Base-by-base conservation (phyloP, 2,888 invertebrate species). In the Chironomus riparius region DNA sequence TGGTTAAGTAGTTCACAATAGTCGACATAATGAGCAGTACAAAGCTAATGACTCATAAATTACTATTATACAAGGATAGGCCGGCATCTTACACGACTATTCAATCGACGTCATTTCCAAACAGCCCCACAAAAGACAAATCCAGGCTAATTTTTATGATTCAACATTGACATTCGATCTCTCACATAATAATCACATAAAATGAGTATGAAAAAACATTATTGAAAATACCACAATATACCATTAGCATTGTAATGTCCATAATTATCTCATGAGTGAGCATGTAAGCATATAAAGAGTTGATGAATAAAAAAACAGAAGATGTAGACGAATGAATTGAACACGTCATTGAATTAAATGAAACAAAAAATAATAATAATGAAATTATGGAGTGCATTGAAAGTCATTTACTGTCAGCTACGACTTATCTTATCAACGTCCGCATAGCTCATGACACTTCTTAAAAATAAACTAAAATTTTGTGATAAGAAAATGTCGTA, bases 401-500 rank as follows among this genome's bases (percentile, higher is more conserved):
- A 22, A 65, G 21, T 24, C 6, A 65, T 65, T 65, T 62, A 62
- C 65, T 21, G 13, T 21, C 24, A 70, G 21, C 13, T 71, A 22
- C 56, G 24, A 50, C 12, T n/a, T 22, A 22, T 38, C 71, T 71
- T 71, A 71, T 71, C 71, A 71, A 22, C 22, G 21, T 24, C 15
- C 48, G n/a, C 56, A 71, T 71, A 71, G 56, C 71, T 71, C 71
- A 71, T 71, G 71, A 71, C 71, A 71, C 50, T 71, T 71, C 50
- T 56, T 56, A 38, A 38, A 38, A 38, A 38, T 10, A 2, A 38
- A 56, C 5, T 56, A 10, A 18, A 56, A 56, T 6, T 18, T 18
- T n/a, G 7, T 56, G 56, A 56, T 56, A 56, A 56, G 56, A 56
- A 56, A 56, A 18, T 10, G 56, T 56, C n/a, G n/a, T 56, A 38